Evolutionary conservation across 2,888 invertebrate species (phyloP).

Genomic region (Caenorhabditis wallacei): DNA sequence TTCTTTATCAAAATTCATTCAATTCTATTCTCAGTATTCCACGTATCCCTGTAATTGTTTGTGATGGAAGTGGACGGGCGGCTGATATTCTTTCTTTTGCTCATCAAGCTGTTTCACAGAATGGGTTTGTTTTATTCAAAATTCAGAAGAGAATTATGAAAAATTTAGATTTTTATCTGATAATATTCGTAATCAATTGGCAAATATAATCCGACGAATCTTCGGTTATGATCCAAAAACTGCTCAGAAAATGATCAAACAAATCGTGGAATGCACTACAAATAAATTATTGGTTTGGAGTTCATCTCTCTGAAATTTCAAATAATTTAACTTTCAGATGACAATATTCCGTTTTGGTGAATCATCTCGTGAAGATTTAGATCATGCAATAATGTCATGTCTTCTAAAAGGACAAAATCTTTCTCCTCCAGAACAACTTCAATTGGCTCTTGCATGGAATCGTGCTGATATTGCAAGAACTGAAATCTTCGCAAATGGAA

Average conservation of each 20-base stretch:
- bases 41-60: slow-evolving; percentile 89
- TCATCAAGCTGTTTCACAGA: slow-evolving; percentile 88
- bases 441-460: slow-evolving; percentile 97
- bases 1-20: neutral
- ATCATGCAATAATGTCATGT: slow-evolving; percentile 96
- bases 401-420: slow-evolving; percentile 88
- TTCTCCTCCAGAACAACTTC: slow-evolving; percentile 87
- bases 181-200: slow-evolving; percentile 93
- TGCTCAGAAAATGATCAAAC: slow-evolving; percentile 92
- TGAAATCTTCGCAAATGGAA: slow-evolving; percentile 85
- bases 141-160: neutral
- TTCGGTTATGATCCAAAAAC: slow-evolving; percentile 93
- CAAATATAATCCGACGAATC: slow-evolving; percentile 93
- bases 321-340: slow-evolving; percentile 87
- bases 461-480: slow-evolving; percentile 96
- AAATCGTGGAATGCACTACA: slow-evolving; percentile 93
- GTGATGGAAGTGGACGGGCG: slow-evolving; percentile 91
- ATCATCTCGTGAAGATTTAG: slow-evolving; percentile 92
- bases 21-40: slow-evolving; percentile 63
- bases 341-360: slow-evolving; percentile 95
- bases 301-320: slow-evolving; percentile 90
- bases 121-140: slow-evolving; percentile 68
- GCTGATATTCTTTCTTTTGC: slow-evolving; percentile 97
- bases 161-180: slow-evolving; percentile 88
- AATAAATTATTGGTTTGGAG: slow-evolving; percentile 94